A percentile compares a stretch with the other conserved stretches of the same genome.
Evolutionary conservation across 2,888 invertebrate species (phyloP).

Genomic region (Anodontia alba): DNA sequence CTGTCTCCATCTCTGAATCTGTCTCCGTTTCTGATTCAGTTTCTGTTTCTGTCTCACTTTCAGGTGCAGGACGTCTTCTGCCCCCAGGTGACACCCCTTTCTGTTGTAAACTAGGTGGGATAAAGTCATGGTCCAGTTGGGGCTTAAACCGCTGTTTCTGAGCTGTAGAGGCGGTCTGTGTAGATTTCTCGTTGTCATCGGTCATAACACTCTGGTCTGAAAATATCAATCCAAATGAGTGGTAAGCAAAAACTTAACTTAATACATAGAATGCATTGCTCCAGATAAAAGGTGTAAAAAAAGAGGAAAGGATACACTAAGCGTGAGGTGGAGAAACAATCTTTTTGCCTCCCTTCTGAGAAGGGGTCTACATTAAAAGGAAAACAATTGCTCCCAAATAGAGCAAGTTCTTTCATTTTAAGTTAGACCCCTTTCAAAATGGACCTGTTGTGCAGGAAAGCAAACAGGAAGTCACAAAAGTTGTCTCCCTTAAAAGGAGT

Average conservation of each 20-base stretch:
- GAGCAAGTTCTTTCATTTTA: too few species aligned
- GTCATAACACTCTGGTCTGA: constrained; percentile 72
- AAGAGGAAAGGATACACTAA: too few species aligned
- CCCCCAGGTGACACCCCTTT: constrained; percentile 33
- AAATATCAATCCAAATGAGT: constrained; percentile 20
- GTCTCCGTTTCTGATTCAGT: constrained; percentile 57
- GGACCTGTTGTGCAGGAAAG: too few species aligned
- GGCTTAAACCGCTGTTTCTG: constrained; percentile 51
- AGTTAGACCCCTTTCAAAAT: too few species aligned
- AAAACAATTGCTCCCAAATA: too few species aligned
- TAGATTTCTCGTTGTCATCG: constrained; percentile 68
- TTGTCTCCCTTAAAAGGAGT: too few species aligned
- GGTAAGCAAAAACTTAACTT: too few species aligned
- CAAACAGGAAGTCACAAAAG: too few species aligned
- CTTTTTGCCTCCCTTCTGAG: too few species aligned
- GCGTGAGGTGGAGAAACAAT: too few species aligned
- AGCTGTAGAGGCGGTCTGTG: constrained; percentile 58
- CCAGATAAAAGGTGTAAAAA: too few species aligned
- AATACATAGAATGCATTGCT: neutral
- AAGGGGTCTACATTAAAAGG: too few species aligned
- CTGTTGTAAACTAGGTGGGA: constrained; percentile 56
- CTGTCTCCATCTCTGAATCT: constrained; percentile 63
- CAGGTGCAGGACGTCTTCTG: constrained; percentile 31
- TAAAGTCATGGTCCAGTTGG: constrained; percentile 59
- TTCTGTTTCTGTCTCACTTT: constrained; percentile 47